These are phyloP conservation scores for Nannoperca australis DNA, from an alignment of 2,797 vertebrate species.

Conservation along the genomic window DNA sequence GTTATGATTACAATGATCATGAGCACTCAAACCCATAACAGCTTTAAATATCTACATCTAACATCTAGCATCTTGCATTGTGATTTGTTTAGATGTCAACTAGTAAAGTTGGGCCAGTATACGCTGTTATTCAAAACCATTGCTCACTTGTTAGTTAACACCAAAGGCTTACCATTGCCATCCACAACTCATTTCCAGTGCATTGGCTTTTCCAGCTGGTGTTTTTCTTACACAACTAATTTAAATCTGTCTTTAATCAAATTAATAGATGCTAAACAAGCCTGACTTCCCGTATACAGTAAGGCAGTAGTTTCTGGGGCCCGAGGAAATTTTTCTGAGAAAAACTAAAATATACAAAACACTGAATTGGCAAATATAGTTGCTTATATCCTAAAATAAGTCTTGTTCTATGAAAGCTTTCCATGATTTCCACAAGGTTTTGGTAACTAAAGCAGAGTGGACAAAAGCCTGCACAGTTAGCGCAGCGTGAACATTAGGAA, in stretches of 20 bases:
- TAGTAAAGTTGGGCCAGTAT: background rate
- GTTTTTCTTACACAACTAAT: background rate
- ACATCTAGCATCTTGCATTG: no score
- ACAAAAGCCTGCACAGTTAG: background rate
- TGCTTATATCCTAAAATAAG: slow-evolving; percentile 4
- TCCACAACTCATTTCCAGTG: background rate
- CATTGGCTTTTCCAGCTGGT: background rate
- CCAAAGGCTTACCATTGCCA: background rate
- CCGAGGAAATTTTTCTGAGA: background rate
- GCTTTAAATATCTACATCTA: background rate
- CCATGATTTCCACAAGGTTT: background rate
- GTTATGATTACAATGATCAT: background rate
- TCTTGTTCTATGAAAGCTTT: background rate
- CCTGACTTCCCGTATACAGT: background rate
- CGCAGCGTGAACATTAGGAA: background rate
- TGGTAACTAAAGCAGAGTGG: background rate
- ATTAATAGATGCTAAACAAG: background rate
- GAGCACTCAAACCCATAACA: background rate
- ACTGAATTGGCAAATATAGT: background rate
- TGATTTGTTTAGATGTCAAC: background rate
- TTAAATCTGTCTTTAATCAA: background rate
- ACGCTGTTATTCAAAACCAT: background rate
- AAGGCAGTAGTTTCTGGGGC: background rate
- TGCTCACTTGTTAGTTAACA: background rate
- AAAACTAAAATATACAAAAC: background rate